A percentile compares a stretch with the other conserved stretches of the same genome.
phyloP scores from a whole-genome alignment of 2,797 vertebrate genomes.

The Carcharodon carcharias region DNA sequence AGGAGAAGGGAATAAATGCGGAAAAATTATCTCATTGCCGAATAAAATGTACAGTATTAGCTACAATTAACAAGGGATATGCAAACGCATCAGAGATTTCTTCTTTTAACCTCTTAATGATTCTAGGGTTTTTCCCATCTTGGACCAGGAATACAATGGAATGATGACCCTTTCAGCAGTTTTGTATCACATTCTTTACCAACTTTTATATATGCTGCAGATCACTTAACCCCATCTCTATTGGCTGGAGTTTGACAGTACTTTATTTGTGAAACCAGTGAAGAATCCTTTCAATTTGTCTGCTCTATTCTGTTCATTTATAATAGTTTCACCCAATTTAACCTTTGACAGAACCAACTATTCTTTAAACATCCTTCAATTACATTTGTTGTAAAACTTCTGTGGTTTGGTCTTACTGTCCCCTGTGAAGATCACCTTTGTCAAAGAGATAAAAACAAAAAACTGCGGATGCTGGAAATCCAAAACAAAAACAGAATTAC shows the following conservation, averaged over 20 bases:
- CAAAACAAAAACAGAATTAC: too few relatives aligned
- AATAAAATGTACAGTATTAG: neutral
- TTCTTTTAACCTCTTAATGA: neutral
- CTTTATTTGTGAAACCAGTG: neutral
- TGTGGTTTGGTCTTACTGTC: neutral
- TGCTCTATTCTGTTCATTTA: neutral
- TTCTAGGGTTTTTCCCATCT: neutral
- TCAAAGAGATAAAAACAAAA: too few relatives aligned
- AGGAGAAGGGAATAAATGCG: neutral
- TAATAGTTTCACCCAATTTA: neutral
- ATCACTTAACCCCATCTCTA: neutral
- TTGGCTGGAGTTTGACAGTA: neutral
- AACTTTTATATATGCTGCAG: neutral
- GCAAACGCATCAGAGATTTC: neutral
- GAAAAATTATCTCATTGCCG: neutral
- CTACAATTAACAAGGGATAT: neutral
- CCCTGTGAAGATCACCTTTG: neutral
- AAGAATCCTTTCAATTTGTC: neutral
- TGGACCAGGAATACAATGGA: neutral
- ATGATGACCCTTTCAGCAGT: neutral
- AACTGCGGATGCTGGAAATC: too few relatives aligned
- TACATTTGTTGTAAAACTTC: neutral
- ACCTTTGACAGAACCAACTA: neutral
- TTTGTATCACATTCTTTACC: neutral
- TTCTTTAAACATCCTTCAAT: neutral